A percentile compares a stretch with the other conserved stretches of the same genome.
Conservation (phyloP, 2,888 invertebrate species). For the Alsophila aescularia region DNA sequence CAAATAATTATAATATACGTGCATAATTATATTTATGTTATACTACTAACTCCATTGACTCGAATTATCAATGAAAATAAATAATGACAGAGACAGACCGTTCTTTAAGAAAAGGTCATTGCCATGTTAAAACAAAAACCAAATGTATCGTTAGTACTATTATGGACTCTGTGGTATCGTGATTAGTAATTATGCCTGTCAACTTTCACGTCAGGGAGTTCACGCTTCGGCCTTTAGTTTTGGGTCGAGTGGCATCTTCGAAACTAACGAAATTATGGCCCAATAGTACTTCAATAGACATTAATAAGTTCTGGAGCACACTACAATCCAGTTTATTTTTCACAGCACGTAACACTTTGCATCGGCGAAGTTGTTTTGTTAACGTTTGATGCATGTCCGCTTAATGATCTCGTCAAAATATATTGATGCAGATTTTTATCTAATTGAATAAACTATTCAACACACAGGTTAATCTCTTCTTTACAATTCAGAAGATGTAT, state of each 20-base stretch:
- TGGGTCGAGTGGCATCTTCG: slow-evolving; percentile 43
- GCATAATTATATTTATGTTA: too few species aligned
- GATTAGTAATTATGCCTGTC: slow-evolving; percentile 61
- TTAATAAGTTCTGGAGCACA: slow-evolving; percentile 2
- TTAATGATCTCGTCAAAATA: slow-evolving; percentile 31
- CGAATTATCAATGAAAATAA: slow-evolving; percentile 4
- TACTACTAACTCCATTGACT: not conserved
- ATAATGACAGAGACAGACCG: slow-evolving; percentile 21
- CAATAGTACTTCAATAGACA: slow-evolving; percentile 18
- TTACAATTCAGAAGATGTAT: slow-evolving; percentile 51
- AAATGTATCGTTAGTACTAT: slow-evolving; percentile 64
- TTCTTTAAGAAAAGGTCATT: slow-evolving; percentile 51
- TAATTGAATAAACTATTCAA: slow-evolving; percentile 41
- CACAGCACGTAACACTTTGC: slow-evolving; percentile 5
- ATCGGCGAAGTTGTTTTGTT: slow-evolving; percentile 10
- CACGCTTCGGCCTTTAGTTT: slow-evolving; percentile 44
- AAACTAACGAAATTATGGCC: slow-evolving; percentile 18
- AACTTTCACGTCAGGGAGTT: slow-evolving; percentile 50
- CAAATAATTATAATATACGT: too few species aligned
- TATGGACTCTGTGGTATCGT: too few species aligned
- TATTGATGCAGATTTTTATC: slow-evolving; percentile 25
- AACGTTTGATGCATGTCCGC: slow-evolving; percentile 19
- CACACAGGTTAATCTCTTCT: slow-evolving; percentile 48
- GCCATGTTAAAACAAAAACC: slow-evolving; percentile 51
- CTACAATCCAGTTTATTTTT: not conserved